Base-by-base conservation (phyloP, 2,113 vertebrate genomes). In the Oryzias melastigma region DNA sequence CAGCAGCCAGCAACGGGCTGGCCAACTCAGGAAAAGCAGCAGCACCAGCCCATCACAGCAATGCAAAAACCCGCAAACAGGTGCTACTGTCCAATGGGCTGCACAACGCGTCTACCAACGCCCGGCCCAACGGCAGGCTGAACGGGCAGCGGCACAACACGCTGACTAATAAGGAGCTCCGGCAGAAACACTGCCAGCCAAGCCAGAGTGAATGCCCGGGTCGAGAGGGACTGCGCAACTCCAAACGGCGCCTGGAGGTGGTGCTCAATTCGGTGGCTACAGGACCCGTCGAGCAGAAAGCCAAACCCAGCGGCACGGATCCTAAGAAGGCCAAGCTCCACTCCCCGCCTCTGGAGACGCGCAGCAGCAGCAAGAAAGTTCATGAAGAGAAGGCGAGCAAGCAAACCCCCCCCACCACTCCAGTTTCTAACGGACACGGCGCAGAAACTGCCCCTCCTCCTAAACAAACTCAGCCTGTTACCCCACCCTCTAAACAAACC, bases 21-120 rank as follows among this genome's bases (percentile, higher is more conserved):
- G 93, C 93, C 94, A 92, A 95, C 97, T 99, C 97, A 99, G 97
- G 97, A 94, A 99, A 96, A 97, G 92, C 85, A 74, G 83, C 69
- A 72, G 81, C 87, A 55, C 60, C 85, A 78, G 84, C 89, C 90
- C 94, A 95, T 94, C 94, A 94, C 95, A 97, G 95, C 95, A 96
- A 98, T 98, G 96, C 97, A 99, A 99, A 99, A 98, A 98, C 96
- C 85, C 95, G 96, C 91, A 98, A 98, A 97, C 96, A 98, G 96
- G 97, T 99, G 97, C 96, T 99, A 95, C 93, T 95, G 77, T 88
- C 90, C 70, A 92, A 90, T 17, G 83, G 90, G 85, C 86, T 89
- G 83, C 90, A 88, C 82, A 81, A 77, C 15, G 65, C 47, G 62
- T 58, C 78, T 49, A 71, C 68, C 53, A 25, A 59, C 7, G 82